Base-by-base conservation (phyloP, 92 coral and sea anemone species). In the Siderastrea radians region DNA sequence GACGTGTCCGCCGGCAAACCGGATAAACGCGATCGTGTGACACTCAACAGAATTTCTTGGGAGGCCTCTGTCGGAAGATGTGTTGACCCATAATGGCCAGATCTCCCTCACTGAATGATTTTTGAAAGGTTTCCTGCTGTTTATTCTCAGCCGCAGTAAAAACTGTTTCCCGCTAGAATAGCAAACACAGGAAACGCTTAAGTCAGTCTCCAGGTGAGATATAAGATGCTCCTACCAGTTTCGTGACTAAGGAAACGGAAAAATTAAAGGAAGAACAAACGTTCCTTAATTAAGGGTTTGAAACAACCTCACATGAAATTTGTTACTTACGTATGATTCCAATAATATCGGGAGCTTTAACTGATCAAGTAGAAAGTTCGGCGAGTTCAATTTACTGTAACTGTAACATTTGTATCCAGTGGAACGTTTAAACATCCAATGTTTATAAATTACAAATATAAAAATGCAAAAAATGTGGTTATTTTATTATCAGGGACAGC, bases 121-220 rank as follows among this genome's bases (percentile, higher is more conserved):
- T 77, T 57, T 14, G 43, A 64, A 65, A 79, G 47, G 59, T 53
- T 49, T 79, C 74, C 43, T 6, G 49, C 68, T 47, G 55, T 68
- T 81, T 81, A 17, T 69, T 69, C 45, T 68, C 16, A 68, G 26
- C 65, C 15, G 72, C 43, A 54, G 55, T 8, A 14, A 68, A 52
- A 26, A 54, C 60, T 52, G 15, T 10, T 45, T 53, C 14, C 15
- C 50, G 67, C 51, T 52, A 7, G 63, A 43, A 67, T 3, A 13
- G 10, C 66, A 81, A 52, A 46, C 85, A 81, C 68, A 43, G 76
- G 77, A 81, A 66, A 1, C 64, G 44, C 64, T 43, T 16, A 58
- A 69, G 3, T 12, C 61, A 43, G 74, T 67, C 10, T 46, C 67
- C 15, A 4, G 64, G 53, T 43, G 63, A 7, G 61, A 3, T 3